Percentiles rank a stretch among this genome's conserved stretches.
Evolutionary conservation across 1,140 invertebrate genomes (phyloP).

Genomic region (Pseudomyrmex gracilis): DNA sequence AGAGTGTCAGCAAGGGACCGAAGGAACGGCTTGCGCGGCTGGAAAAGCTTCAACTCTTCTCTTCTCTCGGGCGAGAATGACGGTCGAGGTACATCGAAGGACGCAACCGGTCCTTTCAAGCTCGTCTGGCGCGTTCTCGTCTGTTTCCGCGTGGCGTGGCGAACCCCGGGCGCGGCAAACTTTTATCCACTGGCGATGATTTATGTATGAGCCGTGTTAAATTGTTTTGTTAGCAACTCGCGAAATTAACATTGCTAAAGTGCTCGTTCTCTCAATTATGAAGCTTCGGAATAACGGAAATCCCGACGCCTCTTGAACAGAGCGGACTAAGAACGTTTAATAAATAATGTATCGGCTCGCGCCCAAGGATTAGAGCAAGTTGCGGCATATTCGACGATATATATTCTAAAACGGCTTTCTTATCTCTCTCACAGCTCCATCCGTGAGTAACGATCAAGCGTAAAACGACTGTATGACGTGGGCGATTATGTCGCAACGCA

Average conservation of each 20-base stretch:
- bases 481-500: neutral
- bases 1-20: slow-evolving; percentile 52
- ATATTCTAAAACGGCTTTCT: neutral
- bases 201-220: slow-evolving; percentile 57
- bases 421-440: too few relatives aligned
- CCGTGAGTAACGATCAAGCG: too few relatives aligned
- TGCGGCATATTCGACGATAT: neutral
- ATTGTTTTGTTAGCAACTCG: slow-evolving; percentile 57
- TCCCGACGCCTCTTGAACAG: slow-evolving; percentile 7
- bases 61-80: slow-evolving; percentile 35
- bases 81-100: slow-evolving; percentile 42
- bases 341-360: slow-evolving; percentile 31
- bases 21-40: slow-evolving; percentile 37
- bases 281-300: slow-evolving; percentile 8
- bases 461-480: too few relatives aligned
- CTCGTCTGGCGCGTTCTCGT: slow-evolving; percentile 1
- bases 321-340: slow-evolving; percentile 22
- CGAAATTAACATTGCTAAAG: slow-evolving; percentile 49
- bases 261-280: slow-evolving; percentile 52
- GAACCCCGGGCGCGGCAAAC: slow-evolving; percentile 23
- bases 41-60: slow-evolving; percentile 49
- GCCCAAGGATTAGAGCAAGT: slow-evolving; percentile 19
- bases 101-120: slow-evolving; percentile 54
- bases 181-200: slow-evolving; percentile 52
- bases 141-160: neutral